Evolutionary conservation across 2,888 invertebrate genomes (phyloP).

Genomic region (Drosophila melanosoma): DNA sequence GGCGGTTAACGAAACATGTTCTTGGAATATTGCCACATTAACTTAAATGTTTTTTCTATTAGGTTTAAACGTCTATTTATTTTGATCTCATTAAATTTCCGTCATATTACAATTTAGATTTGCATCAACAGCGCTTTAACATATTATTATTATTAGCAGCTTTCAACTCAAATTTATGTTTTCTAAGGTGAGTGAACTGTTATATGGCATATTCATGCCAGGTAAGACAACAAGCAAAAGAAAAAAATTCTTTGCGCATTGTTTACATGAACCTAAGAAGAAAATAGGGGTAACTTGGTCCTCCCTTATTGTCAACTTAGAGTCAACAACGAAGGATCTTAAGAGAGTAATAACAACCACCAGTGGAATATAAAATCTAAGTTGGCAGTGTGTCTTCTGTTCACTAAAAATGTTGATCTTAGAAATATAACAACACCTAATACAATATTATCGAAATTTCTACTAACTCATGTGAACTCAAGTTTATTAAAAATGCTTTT

Average conservation of each 20-base stretch:
- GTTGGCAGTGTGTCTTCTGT: not conserved
- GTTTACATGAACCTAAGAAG: constrained; percentile 6
- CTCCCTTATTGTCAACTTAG: constrained; percentile 50
- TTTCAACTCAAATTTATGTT: not conserved
- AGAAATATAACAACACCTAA: constrained; percentile 8
- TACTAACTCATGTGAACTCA: not conserved
- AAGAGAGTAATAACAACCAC: constrained; percentile 8
- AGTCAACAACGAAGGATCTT: constrained; percentile 19
- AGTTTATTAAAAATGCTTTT: not conserved
- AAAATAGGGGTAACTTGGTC: constrained; percentile 15
- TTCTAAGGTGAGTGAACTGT: constrained; percentile 66
- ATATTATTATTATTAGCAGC: not conserved
- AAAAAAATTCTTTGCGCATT: constrained; percentile 10
- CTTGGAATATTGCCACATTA: not conserved
- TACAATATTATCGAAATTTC: not conserved
- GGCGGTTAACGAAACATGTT: not conserved
- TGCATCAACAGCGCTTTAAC: not conserved
- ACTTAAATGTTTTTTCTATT: not conserved
- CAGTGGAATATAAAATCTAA: not conserved
- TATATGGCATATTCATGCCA: constrained; percentile 36
- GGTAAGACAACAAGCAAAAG: constrained; percentile 45
- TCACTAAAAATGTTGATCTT: not conserved
- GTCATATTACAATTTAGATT: not conserved
- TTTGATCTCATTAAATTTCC: not conserved
- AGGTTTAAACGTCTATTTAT: not conserved